Evolutionary conservation across 2,797 vertebrate species (phyloP), one percentile per base, ranked within the genome.

Genomic region (Rousettus madagascariensis): DNA sequence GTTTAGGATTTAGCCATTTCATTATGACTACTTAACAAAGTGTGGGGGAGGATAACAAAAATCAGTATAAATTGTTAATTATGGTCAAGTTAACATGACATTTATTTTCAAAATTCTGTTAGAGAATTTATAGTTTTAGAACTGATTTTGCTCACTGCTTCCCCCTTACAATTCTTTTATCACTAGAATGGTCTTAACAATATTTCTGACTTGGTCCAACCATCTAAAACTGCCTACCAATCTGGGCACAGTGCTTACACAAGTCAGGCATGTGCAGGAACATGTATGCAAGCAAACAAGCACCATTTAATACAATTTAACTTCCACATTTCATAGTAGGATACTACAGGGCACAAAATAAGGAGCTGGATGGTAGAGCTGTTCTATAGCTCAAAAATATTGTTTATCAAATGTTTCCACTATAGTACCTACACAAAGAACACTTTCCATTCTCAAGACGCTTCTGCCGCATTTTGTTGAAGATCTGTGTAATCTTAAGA

Each of bases 251-350:
- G 77, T 20, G 38, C 89, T 43, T 84, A 33, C 17, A 12, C 7
- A 69, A 11, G 22, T n/a, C 33, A 38, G 22, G 38, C 22, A 80
- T 26, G 15, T 33, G n/a, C 4, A 87, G 59, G 38, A 71, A 79
- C 33, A 74, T 7, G 26, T 26, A 91, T 22, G 19, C 26, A 89
- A 49, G 38, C 72, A 71, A 90, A 85, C 41, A 92, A 85, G n/a
- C 12, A 87, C n/a, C 61, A 83, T n/a, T 74, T 83, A 90, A 94
- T n/a, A 94, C 30, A 65, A 86, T 82, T 78, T 94, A 82, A 89
- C n/a, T 22, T 75, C 61, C 57, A 41, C 24, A 86, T 49, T 53
- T 46, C 36, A 77, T 7, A 68, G 33, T 11, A 90, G 7, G 65
- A 61, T 84, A 55, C 28, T 53, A 94, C 10, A 84, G 20, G 51